phyloP scores from a whole-genome alignment of 2,888 invertebrate genomes.

The Argyra leucocephala region DNA sequence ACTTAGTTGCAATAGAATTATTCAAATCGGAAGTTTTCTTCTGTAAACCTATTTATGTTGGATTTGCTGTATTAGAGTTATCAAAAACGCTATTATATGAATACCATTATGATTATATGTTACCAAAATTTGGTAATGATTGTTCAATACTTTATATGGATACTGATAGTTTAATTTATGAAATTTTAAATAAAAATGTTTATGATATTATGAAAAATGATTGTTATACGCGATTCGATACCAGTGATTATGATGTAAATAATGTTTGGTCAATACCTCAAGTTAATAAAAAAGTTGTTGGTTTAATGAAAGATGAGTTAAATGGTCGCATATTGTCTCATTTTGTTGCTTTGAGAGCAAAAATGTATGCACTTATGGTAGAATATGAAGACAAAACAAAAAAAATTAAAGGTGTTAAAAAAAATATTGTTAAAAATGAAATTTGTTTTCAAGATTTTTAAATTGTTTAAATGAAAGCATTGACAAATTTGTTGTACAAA shows the following conservation, averaged over 20 bases:
- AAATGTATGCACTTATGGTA: too few relatives aligned
- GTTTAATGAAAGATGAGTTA: slow-evolving; percentile 19
- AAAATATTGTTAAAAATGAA: too few relatives aligned
- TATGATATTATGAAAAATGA: slow-evolving; percentile 15
- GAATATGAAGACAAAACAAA: too few relatives aligned
- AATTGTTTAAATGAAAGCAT: too few relatives aligned
- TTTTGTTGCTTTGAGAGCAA: slow-evolving; percentile 19
- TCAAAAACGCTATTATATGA: slow-evolving; percentile 36
- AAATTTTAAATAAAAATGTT: too few relatives aligned
- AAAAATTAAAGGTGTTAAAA: too few relatives aligned
- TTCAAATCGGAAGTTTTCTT: slow-evolving; percentile 27
- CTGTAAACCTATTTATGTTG: slow-evolving; percentile 39
- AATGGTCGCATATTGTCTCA: slow-evolving; percentile 16
- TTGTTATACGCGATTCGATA: slow-evolving; percentile 29
- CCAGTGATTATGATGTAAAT: slow-evolving; percentile 28
- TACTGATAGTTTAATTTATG: slow-evolving; percentile 21
- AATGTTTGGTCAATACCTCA: slow-evolving; percentile 27
- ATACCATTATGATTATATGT: slow-evolving; percentile 35
- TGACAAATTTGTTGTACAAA: too few relatives aligned
- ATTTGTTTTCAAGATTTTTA: too few relatives aligned
- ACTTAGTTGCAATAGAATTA: slow-evolving; percentile 35
- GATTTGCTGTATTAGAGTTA: slow-evolving; percentile 37
- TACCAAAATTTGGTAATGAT: slow-evolving; percentile 19
- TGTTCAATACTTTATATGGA: slow-evolving; percentile 17
- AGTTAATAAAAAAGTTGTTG: slow-evolving; percentile 13